These are phyloP conservation scores for Diceros bicornis DNA, from an alignment of 2,797 vertebrate species.

Conservation along the genomic window DNA sequence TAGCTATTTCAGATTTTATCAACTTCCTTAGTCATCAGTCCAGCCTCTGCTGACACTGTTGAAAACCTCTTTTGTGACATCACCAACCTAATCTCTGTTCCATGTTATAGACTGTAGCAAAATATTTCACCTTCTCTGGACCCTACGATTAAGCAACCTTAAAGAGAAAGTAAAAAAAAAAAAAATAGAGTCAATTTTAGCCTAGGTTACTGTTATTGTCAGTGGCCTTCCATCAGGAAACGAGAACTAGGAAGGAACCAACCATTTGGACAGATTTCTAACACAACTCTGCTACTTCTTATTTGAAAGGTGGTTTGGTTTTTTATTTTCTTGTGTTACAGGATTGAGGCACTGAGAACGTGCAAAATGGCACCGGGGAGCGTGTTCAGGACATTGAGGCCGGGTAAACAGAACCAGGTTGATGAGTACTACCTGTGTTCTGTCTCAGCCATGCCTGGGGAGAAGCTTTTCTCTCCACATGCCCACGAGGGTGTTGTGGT, in stretches of 20 bases:
- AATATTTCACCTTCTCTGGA: not conserved
- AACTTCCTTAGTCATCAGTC: not conserved
- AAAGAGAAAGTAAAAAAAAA: not conserved
- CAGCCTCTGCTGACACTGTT: not conserved
- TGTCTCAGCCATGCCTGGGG: not conserved
- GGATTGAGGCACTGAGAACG: not conserved
- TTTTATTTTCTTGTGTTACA: not conserved
- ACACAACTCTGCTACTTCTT: not conserved
- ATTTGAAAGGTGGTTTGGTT: not conserved
- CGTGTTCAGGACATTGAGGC: fast-evolving
- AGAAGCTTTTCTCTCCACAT: not conserved
- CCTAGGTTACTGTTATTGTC: not conserved
- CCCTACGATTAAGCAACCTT: not conserved
- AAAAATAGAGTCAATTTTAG: slow-evolving; percentile 25
- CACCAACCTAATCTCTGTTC: slow-evolving; percentile 33
- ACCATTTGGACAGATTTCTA: not conserved
- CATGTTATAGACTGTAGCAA: not conserved
- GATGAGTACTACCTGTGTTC: not conserved
- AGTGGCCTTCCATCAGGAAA: not conserved
- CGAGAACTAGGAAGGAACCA: not conserved
- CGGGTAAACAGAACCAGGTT: not conserved
- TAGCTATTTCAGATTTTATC: not conserved
- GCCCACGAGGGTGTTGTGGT: fast-evolving
- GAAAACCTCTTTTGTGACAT: slow-evolving; percentile 62
- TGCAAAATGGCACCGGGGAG: not conserved